Evolutionary conservation across 2,113 vertebrate species (phyloP).

Genomic region (Tragelaphus buxtoni): DNA sequence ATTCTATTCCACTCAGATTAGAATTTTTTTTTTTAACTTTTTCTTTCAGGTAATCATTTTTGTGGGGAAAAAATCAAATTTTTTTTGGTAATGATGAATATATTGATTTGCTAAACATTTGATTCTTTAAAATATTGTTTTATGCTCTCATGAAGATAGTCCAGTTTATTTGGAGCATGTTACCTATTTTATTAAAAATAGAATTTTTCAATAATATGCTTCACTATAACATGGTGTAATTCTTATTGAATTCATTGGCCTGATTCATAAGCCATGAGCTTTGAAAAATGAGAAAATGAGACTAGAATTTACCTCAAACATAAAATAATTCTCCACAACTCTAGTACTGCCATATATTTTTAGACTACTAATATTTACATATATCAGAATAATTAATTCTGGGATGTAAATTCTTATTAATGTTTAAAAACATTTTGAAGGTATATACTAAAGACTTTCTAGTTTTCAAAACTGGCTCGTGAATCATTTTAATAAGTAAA

Average conservation of each 20-base stretch:
- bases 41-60: neutral
- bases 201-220: neutral
- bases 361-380: constrained; percentile 45
- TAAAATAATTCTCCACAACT: constrained; percentile 8
- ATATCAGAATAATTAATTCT: constrained; percentile 39
- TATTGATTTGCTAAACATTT: neutral
- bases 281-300: constrained; percentile 20
- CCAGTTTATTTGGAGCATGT: neutral
- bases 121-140: neutral
- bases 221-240: neutral
- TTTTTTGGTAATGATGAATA: neutral
- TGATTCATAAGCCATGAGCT: neutral
- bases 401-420: neutral
- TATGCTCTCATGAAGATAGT: neutral
- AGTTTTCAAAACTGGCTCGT: neutral
- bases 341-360: neutral
- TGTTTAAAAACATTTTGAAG: neutral
- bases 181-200: neutral
- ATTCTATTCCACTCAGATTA: neutral
- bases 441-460: neutral
- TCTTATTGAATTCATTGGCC: neutral
- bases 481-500: constrained; percentile 35
- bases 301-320: constrained; percentile 19
- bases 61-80: neutral
- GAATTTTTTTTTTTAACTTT: neutral